Evolutionary conservation across 2,888 invertebrate genomes (phyloP).

Genomic region (Rotaria socialis): DNA sequence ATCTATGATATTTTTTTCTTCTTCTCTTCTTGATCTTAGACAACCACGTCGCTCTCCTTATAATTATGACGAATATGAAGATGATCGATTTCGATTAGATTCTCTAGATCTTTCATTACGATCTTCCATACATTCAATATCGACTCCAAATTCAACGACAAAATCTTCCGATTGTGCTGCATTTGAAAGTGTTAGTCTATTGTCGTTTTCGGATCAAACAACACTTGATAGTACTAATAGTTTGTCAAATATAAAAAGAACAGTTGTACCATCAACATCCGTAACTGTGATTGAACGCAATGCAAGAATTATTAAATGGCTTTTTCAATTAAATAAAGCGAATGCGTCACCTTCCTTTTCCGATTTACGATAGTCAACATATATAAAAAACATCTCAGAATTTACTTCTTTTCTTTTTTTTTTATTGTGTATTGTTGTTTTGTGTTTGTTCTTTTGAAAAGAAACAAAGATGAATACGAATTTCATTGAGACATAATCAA

Average conservation of each 20-base stretch:
- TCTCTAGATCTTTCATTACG: not conserved
- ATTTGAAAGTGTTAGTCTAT: slow-evolving; percentile 5
- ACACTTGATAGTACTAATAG: not conserved
- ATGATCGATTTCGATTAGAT: not conserved
- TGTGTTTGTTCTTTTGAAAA: not conserved
- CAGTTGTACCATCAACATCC: slow-evolving; percentile 7
- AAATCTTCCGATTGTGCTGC: not conserved
- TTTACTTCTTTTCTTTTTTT: not conserved
- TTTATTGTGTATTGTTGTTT: not conserved
- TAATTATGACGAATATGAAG: not conserved
- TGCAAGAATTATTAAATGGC: slow-evolving; percentile 17
- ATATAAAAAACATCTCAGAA: not conserved
- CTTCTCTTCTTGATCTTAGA: not conserved
- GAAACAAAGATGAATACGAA: not conserved
- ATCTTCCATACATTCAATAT: not conserved
- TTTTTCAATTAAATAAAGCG: slow-evolving; percentile 23
- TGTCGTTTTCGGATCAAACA: slow-evolving; percentile 5
- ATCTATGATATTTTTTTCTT: not conserved
- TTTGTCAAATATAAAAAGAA: not conserved
- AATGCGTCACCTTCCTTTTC: not conserved
- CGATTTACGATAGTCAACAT: not conserved
- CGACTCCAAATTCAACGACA: not conserved
- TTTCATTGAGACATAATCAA: not conserved
- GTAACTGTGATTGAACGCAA: slow-evolving; percentile 16
- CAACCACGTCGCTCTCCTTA: not conserved